Evolutionary conservation across 2,113 vertebrate species (phyloP).

Genomic region (Onychostruthus taczanowskii): DNA sequence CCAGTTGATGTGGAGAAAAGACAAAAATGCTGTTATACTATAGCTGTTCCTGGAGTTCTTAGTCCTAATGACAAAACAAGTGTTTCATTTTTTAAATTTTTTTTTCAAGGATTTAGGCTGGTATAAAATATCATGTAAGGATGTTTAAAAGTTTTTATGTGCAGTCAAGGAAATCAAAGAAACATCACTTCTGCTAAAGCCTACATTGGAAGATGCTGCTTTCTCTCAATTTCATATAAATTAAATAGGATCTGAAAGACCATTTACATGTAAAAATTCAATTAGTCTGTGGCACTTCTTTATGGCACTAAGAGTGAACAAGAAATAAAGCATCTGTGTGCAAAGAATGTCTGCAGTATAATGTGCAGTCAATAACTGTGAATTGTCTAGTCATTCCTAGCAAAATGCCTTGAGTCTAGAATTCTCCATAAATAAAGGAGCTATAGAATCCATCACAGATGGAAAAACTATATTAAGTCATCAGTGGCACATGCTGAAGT

Average conservation of each 20-base stretch:
- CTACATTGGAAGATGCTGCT: background rate
- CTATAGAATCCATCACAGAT: background rate
- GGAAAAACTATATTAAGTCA: background rate
- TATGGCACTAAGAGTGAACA: background rate
- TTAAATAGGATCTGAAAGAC: constrained; percentile 13
- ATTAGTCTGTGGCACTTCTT: background rate
- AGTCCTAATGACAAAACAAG: background rate
- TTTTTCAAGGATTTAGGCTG: background rate
- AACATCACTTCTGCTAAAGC: background rate
- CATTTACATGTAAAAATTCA: constrained; percentile 7
- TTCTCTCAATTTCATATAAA: background rate
- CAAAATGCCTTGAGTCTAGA: background rate
- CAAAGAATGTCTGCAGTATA: background rate
- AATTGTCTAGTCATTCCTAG: background rate
- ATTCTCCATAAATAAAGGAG: constrained; percentile 24
- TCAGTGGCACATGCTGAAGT: background rate
- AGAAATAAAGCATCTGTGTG: background rate
- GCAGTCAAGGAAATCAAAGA: background rate
- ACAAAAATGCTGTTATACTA: background rate
- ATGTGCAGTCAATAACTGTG: background rate
- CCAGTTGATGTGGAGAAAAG: constrained; percentile 11
- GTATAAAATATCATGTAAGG: background rate
- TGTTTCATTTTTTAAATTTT: background rate
- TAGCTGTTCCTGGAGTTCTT: background rate
- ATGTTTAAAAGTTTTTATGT: background rate